These are phyloP conservation scores for Callinectes sapidus DNA, from an alignment of 2,888 invertebrate species.

Conservation along the genomic window DNA sequence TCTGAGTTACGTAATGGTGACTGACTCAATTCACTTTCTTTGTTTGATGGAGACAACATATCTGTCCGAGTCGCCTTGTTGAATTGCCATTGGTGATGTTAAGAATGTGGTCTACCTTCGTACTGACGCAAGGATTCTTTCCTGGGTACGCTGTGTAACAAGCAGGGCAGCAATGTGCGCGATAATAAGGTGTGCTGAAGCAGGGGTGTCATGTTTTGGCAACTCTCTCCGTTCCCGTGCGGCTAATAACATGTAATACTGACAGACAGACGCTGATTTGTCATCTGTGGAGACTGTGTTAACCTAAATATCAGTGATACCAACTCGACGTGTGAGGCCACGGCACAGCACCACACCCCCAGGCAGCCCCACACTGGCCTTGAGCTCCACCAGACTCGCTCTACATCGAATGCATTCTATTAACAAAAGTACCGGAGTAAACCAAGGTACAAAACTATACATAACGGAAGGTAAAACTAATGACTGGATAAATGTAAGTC, in stretches of 20 bases:
- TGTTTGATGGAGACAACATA: not conserved
- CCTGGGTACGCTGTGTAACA: not conserved
- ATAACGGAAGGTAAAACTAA: not conserved
- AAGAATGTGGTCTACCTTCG: not conserved
- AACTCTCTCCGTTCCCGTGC: slow-evolving; percentile 1
- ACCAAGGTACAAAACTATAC: slow-evolving; percentile 32
- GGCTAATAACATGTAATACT: slow-evolving; percentile 1
- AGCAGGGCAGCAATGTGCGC: not conserved
- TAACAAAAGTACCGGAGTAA: not conserved
- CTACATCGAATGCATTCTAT: not conserved
- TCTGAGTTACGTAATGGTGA: not conserved
- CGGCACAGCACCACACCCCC: not conserved
- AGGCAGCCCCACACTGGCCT: slow-evolving; percentile 28
- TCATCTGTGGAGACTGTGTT: slow-evolving; percentile 31
- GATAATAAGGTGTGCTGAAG: slow-evolving; percentile 11
- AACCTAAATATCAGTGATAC: slow-evolving; percentile 3
- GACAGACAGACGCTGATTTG: not conserved
- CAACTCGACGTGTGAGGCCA: slow-evolving; percentile 6
- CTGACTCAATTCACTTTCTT: not conserved
- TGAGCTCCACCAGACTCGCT: slow-evolving; percentile 16
- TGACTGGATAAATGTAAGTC: not conserved
- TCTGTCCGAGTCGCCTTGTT: not conserved
- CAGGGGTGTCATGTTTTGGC: slow-evolving; percentile 11
- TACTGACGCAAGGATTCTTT: not conserved
- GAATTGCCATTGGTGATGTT: not conserved